Evolutionary conservation across 1,140 invertebrate species (phyloP).

Genomic region (Eurosta solidaginis): DNA sequence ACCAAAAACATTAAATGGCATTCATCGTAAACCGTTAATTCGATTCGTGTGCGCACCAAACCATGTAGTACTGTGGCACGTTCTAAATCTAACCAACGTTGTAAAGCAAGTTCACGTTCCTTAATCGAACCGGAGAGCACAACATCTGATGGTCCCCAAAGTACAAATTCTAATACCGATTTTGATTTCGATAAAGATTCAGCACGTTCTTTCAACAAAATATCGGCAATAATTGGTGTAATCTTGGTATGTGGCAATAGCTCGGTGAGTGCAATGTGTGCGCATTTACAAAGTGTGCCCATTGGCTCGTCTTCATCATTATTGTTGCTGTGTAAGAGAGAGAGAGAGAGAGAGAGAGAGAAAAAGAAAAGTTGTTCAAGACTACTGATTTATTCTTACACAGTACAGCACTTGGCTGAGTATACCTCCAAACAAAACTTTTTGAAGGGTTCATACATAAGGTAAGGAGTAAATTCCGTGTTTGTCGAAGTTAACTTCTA

Average conservation of each 20-base stretch:
- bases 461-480: no score
- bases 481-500: no score
- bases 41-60: constrained; percentile 72
- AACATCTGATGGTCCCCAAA: constrained; percentile 83
- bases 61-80: constrained; percentile 80
- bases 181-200: constrained; percentile 71
- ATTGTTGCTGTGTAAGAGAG: constrained; percentile 47
- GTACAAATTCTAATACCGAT: constrained; percentile 77
- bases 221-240: constrained; percentile 69
- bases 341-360: not conserved
- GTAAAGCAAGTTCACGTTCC: constrained; percentile 72
- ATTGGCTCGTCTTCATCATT: constrained; percentile 65
- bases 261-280: constrained; percentile 70
- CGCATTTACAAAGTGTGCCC: constrained; percentile 79
- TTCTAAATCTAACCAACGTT: constrained; percentile 83
- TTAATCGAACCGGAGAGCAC: constrained; percentile 67
- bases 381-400: no score
- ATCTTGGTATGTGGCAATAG: constrained; percentile 70
- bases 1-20: constrained; percentile 82
- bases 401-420: no score
- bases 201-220: constrained; percentile 72
- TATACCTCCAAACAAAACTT: no score
- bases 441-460: no score
- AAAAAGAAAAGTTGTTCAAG: not conserved
- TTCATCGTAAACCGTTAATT: constrained; percentile 77